A percentile compares a stretch with the other conserved stretches of the same genome.
phyloP scores from a whole-genome alignment of 2,797 vertebrate species.

The Microchirus variegatus region DNA sequence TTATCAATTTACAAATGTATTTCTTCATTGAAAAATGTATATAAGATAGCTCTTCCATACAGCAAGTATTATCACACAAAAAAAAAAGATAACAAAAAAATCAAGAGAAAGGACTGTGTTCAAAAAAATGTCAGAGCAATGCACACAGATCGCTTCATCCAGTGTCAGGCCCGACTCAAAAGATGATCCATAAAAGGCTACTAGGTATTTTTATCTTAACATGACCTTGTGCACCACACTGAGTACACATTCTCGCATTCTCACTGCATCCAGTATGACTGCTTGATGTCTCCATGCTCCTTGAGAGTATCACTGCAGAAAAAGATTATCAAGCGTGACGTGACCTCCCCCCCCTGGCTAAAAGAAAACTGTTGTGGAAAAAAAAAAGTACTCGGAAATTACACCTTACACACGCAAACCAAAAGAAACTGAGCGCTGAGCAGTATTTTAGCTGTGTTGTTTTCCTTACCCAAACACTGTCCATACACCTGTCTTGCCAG shows the following conservation, averaged over 20 bases:
- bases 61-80: no score
- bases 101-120: slow-evolving; percentile 13
- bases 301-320: slow-evolving; percentile 21
- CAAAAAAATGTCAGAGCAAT: slow-evolving; percentile 48
- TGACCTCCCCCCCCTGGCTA: no score
- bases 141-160: slow-evolving; percentile 49
- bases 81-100: no score
- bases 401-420: no score
- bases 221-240: slow-evolving; percentile 72
- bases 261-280: slow-evolving; percentile 60
- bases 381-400: no score
- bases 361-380: background rate
- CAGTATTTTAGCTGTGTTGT: slow-evolving; percentile 19
- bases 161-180: slow-evolving; percentile 63
- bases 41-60: no score
- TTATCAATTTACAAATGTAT: background rate
- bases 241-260: slow-evolving; percentile 76
- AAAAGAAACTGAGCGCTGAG: background rate
- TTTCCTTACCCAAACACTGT: slow-evolving; percentile 24
- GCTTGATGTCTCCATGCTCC: slow-evolving; percentile 42
- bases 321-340: background rate
- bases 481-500: slow-evolving; percentile 73
- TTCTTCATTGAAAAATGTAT: no score
- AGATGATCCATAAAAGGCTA: slow-evolving; percentile 81
- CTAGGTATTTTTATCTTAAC: slow-evolving; percentile 84